Base-by-base conservation (phyloP, 2,888 invertebrate genomes). In the Hydriomena furcata region DNA sequence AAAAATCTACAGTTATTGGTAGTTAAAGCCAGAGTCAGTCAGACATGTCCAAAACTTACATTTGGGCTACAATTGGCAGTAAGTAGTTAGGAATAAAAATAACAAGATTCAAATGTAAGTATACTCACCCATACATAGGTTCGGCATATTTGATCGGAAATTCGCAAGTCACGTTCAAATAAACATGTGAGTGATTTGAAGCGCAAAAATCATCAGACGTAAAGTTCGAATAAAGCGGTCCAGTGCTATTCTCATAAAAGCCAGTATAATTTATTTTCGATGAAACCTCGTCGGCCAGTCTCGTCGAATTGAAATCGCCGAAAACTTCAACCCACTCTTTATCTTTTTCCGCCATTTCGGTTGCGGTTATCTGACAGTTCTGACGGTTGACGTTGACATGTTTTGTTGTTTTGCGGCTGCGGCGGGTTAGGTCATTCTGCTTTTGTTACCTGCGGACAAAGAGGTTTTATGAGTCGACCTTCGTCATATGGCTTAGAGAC, bases 141-240 rank as follows among this genome's bases (percentile, higher is more conserved):
- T 93, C 91, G 0, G 94, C 94, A 78, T 94, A 93, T 42, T 89
- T 86, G 49, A 94, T 92, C 0, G 86, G 94, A 65, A 93, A 91
- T 64, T 94, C 93, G 52, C 91, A 91, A 0, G 94, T 94, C 0
- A 94, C 92, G 71, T 94, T 94, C 52, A 94, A 71, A 64, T 91
- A 92, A 0, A 78, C 76, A 40, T 87, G 88, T 0, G 88, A 85
- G 45, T 81, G 66, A 34, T 89, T 88, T 1, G 88, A 86, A 2
- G 75, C 64, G 52, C 90, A 90, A 49, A 75, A 90, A 53, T 90
- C 88, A 24, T 85, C 84, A 0, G 77, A 65, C 0, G 82, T 74
- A 25, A 86, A 88, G 52, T 90, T 89, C 0, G 82, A 71, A 51
- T 77, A 88, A n/a, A 58, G 69, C 0, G 67, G 68, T 1, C 57